These are phyloP conservation scores for Trissolcus japonicus DNA, from an alignment of 2,888 invertebrate species.

Conservation along the genomic window DNA sequence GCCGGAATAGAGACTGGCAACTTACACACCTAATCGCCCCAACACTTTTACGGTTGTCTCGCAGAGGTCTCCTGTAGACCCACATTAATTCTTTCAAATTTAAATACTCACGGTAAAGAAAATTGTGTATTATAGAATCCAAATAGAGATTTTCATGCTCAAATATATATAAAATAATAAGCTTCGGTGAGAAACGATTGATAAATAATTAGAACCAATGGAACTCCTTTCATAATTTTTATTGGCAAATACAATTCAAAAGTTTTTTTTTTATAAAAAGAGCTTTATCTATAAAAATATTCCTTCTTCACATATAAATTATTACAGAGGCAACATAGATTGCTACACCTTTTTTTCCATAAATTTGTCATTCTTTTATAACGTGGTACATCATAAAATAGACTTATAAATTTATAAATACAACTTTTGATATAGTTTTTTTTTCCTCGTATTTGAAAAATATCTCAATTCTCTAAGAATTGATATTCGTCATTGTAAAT, in stretches of 20 bases:
- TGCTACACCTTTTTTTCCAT: constrained; percentile 26
- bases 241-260: constrained; percentile 52
- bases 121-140: no score
- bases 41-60: no score
- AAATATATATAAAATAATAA: no score
- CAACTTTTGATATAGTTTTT: constrained; percentile 27
- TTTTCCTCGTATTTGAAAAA: constrained; percentile 14
- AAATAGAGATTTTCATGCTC: no score
- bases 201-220: neutral
- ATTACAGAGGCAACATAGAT: constrained; percentile 27
- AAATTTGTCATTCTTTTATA: constrained; percentile 40
- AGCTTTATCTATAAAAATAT: constrained; percentile 52
- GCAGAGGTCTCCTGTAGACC: no score
- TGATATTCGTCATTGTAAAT: constrained; percentile 11
- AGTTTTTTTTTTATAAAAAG: constrained; percentile 48
- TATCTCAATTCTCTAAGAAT: constrained; percentile 21
- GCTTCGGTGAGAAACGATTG: no score
- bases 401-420: constrained; percentile 34
- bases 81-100: no score
- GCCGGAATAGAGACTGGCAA: no score
- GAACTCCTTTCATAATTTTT: constrained; percentile 42
- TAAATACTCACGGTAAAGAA: no score
- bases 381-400: constrained; percentile 43
- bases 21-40: no score
- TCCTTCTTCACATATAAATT: constrained; percentile 50